These are phyloP conservation scores for Pseudomyrmex pallidus DNA, from an alignment of 1,140 invertebrate species.

Conservation along the genomic window DNA sequence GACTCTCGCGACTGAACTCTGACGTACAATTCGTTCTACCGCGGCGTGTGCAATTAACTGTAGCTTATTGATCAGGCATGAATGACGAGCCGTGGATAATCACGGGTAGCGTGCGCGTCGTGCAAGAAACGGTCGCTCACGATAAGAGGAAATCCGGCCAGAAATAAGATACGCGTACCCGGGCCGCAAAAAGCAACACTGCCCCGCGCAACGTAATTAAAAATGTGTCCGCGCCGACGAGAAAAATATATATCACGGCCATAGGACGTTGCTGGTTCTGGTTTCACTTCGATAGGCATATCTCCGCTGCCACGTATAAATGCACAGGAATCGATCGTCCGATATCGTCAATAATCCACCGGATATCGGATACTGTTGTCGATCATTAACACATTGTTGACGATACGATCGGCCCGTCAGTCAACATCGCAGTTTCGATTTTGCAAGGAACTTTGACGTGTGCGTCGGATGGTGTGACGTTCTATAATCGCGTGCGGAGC, in stretches of 20 bases:
- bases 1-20: constrained; percentile 12
- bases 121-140: constrained; percentile 42
- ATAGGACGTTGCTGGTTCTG: constrained; percentile 7
- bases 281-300: constrained; percentile 27
- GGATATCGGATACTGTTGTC: constrained; percentile 46
- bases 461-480: not conserved
- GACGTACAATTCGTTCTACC: constrained; percentile 57
- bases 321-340: constrained; percentile 25
- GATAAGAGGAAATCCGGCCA: constrained; percentile 51
- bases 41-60: constrained; percentile 49
- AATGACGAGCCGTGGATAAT: constrained; percentile 59
- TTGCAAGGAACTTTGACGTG: not conserved
- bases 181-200: constrained; percentile 27
- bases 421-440: constrained; percentile 27
- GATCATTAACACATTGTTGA: constrained; percentile 50
- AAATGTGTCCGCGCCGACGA: constrained; percentile 11
- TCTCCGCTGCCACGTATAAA: constrained; percentile 31
- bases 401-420: constrained; percentile 24
- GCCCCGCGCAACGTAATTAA: constrained; percentile 23
- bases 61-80: constrained; percentile 60
- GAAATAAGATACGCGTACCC: constrained; percentile 41
- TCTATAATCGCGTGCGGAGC: no score
- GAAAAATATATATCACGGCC: constrained; percentile 10
- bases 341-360: constrained; percentile 30
- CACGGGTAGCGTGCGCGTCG: constrained; percentile 30